These are phyloP conservation scores for Cichlasoma orientale DNA, from an alignment of 2,797 vertebrate genomes.

Conservation along the genomic window DNA sequence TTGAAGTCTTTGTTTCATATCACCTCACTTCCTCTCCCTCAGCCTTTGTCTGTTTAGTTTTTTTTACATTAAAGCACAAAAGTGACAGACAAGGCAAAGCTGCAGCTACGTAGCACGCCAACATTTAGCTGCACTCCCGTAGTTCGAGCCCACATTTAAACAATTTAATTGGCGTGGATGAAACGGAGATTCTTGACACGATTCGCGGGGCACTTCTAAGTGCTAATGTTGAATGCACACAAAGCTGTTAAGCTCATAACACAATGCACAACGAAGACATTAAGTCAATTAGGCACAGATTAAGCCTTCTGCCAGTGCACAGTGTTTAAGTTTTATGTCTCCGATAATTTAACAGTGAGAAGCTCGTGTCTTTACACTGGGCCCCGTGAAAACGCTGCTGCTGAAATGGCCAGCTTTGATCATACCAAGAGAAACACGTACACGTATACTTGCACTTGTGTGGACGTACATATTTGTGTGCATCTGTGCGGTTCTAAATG, in stretches of 20 bases:
- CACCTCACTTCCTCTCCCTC: background rate
- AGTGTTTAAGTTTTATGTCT: constrained; percentile 34
- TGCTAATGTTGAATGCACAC: background rate
- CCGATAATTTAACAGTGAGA: constrained; percentile 19
- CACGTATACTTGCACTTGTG: background rate
- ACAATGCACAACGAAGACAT: constrained; percentile 33
- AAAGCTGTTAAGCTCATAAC: constrained; percentile 24
- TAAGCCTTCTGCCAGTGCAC: constrained; percentile 30
- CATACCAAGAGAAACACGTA: background rate
- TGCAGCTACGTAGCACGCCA: background rate
- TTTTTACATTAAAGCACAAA: background rate
- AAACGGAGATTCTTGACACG: constrained; percentile 4
- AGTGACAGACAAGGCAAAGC: background rate
- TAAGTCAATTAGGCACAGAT: constrained; percentile 51
- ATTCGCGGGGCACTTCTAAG: constrained; percentile 1
- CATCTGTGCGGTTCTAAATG: constrained; percentile 15
- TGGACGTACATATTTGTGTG: constrained; percentile 3
- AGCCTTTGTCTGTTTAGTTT: background rate
- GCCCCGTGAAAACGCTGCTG: constrained; percentile 19
- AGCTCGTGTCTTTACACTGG: constrained; percentile 2
- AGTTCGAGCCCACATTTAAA: constrained; percentile 4
- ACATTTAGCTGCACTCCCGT: background rate
- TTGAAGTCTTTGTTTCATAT: background rate
- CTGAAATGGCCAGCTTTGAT: constrained; percentile 29
- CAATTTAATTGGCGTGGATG: constrained; percentile 18